phyloP scores from a whole-genome alignment of 2,888 invertebrate species.

The Arge pagana region DNA sequence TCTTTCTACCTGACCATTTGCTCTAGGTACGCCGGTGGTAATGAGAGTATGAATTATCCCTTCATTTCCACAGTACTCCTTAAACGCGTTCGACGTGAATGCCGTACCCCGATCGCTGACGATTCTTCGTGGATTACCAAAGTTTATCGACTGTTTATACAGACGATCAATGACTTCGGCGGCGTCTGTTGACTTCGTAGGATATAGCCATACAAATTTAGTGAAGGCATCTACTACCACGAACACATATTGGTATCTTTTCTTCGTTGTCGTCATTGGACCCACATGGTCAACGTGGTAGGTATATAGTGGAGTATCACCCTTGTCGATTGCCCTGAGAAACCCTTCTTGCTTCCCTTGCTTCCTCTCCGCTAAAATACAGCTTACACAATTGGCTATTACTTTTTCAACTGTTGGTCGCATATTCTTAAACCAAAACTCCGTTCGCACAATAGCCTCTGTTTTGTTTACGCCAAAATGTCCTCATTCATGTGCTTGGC shows the following conservation, averaged over 20 bases:
- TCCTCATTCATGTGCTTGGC: constrained; percentile 41
- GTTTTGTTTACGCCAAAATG: constrained; percentile 44
- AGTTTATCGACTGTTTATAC: constrained; percentile 30
- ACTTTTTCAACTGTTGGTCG: constrained; percentile 19
- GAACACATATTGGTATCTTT: constrained; percentile 37
- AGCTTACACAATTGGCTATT: constrained; percentile 23
- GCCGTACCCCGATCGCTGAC: constrained; percentile 34
- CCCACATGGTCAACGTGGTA: constrained; percentile 47
- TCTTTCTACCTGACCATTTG: constrained; percentile 26
- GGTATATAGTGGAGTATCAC: constrained; percentile 36
- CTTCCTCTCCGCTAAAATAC: constrained; percentile 29
- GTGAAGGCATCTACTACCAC: constrained; percentile 39
- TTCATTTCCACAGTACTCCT: constrained; percentile 44
- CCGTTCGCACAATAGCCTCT: constrained; percentile 34
- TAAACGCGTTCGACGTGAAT: constrained; percentile 28
- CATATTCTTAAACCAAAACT: constrained; percentile 37
- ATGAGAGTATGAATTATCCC: constrained; percentile 40
- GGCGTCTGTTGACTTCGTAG: constrained; percentile 35
- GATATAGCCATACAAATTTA: constrained; percentile 41
- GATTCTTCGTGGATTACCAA: constrained; percentile 34
- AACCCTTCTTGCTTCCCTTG: constrained; percentile 43
- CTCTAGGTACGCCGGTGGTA: constrained; percentile 30
- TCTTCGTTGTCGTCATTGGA: constrained; percentile 27
- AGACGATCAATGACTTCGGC: constrained; percentile 36
- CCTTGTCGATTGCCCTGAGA: constrained; percentile 41